Conservation (phyloP, 2,797 vertebrate species). For the Hyperoplus lanceolatus region DNA sequence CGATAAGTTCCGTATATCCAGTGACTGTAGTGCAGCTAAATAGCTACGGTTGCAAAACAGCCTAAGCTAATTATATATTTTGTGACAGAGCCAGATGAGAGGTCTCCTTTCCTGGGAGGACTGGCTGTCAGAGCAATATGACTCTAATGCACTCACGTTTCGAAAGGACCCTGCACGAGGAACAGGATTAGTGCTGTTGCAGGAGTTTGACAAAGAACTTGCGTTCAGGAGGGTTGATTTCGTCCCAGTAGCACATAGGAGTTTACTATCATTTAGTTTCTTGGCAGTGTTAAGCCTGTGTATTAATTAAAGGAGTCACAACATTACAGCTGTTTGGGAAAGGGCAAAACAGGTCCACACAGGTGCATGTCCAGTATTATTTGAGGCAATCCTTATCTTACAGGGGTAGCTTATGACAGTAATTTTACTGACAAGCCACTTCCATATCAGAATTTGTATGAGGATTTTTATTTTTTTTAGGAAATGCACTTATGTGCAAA, state of each 20-base stretch:
- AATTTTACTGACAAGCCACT: background rate
- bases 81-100: constrained; percentile 59
- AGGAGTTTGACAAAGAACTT: background rate
- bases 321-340: background rate
- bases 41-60: constrained; percentile 58
- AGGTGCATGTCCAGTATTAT: background rate
- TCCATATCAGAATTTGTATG: background rate
- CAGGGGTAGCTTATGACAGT: background rate
- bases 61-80: constrained; percentile 71
- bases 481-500: background rate
- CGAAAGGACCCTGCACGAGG: constrained; percentile 25
- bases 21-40: constrained; percentile 29
- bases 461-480: background rate
- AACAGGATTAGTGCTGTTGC: constrained; percentile 1
- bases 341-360: background rate
- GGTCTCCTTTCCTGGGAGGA: constrained; percentile 51
- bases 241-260: too few relatives aligned
- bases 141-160: constrained; percentile 54
- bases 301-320: background rate
- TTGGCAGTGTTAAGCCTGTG: background rate
- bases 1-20: background rate
- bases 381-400: background rate
- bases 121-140: constrained; percentile 41
- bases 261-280: background rate
- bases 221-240: background rate